phyloP scores from a whole-genome alignment of 1,140 invertebrate genomes.

The Andrena cerasifolii region DNA sequence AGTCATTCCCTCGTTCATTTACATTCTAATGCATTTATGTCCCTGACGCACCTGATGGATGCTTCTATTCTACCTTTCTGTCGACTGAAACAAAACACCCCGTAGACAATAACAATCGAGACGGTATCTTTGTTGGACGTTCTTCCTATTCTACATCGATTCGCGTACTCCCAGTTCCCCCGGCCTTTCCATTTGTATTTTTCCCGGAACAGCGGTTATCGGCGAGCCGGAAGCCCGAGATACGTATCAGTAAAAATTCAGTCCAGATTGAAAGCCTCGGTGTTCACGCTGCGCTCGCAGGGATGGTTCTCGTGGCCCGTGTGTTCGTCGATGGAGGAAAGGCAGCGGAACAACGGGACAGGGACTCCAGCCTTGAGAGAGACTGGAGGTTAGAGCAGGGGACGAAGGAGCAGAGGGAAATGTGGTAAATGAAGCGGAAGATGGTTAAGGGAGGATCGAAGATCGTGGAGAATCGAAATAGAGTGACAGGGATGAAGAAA shows the following conservation, averaged over 20 bases:
- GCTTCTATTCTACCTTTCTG: too few relatives aligned
- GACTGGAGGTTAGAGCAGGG: too few relatives aligned
- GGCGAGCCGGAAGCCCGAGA: background rate
- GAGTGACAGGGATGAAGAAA: background rate
- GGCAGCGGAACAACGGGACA: background rate
- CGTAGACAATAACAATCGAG: too few relatives aligned
- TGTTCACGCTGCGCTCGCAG: background rate
- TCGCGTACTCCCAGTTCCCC: background rate
- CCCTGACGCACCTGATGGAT: too few relatives aligned
- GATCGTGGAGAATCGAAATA: background rate
- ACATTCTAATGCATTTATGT: too few relatives aligned
- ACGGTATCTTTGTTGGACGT: too few relatives aligned
- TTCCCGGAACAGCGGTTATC: background rate
- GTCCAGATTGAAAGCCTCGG: background rate
- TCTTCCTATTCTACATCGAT: background rate
- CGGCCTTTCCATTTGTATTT: background rate
- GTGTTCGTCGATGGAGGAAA: background rate
- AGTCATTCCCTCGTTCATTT: too few relatives aligned
- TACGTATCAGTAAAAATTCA: background rate
- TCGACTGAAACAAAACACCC: too few relatives aligned
- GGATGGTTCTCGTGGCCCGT: background rate
- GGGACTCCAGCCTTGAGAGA: background rate
- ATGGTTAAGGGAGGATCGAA: background rate
- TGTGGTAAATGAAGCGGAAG: background rate
- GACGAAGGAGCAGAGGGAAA: background rate